Evolutionary conservation across 2,888 invertebrate species (phyloP).

Genomic region (Prosopocoilus inquinatus): DNA sequence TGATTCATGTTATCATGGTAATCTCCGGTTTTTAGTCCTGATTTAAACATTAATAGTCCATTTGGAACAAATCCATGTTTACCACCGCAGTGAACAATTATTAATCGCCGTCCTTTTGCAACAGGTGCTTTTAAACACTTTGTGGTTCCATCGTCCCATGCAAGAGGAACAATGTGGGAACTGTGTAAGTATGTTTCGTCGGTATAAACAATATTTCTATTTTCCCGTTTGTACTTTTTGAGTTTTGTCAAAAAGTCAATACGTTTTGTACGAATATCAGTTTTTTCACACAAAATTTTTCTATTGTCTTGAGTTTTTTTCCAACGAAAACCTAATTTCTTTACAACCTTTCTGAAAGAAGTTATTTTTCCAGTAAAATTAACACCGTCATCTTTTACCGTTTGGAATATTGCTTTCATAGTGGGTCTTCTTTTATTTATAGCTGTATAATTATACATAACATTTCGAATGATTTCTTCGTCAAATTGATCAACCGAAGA

Average conservation of each 20-base stretch:
- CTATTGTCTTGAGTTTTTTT: neutral
- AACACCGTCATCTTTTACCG: neutral
- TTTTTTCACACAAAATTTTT: neutral
- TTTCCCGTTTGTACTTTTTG: neutral
- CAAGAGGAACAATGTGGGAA: conserved; percentile 11
- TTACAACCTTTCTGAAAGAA: neutral
- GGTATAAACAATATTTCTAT: conserved; percentile 6
- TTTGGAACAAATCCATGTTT: too few relatives aligned
- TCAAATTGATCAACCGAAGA: neutral
- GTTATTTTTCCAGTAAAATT: neutral
- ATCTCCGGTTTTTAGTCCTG: conserved; percentile 29
- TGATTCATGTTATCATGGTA: conserved; percentile 35
- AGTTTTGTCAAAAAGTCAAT: neutral
- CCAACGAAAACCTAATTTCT: neutral
- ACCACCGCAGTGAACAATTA: conserved; percentile 16
- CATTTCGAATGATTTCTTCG: neutral
- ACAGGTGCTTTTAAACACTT: conserved; percentile 19
- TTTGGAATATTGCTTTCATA: neutral
- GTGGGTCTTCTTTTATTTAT: neutral
- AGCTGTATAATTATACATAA: neutral
- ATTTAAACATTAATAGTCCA: too few relatives aligned
- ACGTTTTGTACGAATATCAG: neutral
- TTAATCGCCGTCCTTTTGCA: conserved; percentile 26
- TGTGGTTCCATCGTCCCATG: conserved; percentile 20
- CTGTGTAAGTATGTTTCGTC: conserved; percentile 8